Conservation (phyloP, 2,888 invertebrate genomes). For the Archips xylosteana region DNA sequence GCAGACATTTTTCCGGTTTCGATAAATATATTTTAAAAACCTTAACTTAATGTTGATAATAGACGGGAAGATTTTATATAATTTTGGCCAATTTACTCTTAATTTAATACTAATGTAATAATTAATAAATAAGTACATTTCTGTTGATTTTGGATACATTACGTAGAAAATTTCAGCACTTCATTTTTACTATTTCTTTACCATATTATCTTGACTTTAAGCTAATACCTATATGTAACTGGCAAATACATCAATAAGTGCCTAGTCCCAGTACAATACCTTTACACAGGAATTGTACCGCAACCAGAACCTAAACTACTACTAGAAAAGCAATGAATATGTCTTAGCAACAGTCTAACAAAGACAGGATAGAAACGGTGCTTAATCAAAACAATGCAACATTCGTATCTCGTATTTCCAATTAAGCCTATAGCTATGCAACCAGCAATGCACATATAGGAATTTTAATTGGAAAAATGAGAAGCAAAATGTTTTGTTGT, state of each 20-base stretch:
- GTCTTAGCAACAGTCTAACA: conserved; percentile 59
- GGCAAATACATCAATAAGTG: not conserved
- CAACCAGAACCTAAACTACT: conserved; percentile 27
- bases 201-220: not conserved
- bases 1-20: not conserved
- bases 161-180: no score
- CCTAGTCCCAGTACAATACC: not conserved
- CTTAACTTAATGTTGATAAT: no score
- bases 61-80: no score
- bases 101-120: not conserved
- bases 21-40: not conserved
- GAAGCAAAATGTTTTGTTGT: conserved; percentile 39
- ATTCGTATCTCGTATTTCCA: conserved; percentile 77
- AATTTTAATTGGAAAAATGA: conserved; percentile 58
- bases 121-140: no score
- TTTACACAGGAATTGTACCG: conserved; percentile 12
- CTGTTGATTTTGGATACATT: no score
- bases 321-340: conserved; percentile 41
- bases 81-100: not conserved
- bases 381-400: conserved; percentile 66
- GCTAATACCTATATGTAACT: not conserved
- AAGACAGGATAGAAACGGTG: conserved; percentile 60
- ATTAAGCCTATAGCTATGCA: conserved; percentile 80
- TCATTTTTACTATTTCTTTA: no score
- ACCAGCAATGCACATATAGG: conserved; percentile 79